Percentiles rank a stretch among this genome's conserved stretches.
These are phyloP conservation scores for Frankliniella fusca DNA, from an alignment of 2,888 invertebrate species.

Conservation along the genomic window DNA sequence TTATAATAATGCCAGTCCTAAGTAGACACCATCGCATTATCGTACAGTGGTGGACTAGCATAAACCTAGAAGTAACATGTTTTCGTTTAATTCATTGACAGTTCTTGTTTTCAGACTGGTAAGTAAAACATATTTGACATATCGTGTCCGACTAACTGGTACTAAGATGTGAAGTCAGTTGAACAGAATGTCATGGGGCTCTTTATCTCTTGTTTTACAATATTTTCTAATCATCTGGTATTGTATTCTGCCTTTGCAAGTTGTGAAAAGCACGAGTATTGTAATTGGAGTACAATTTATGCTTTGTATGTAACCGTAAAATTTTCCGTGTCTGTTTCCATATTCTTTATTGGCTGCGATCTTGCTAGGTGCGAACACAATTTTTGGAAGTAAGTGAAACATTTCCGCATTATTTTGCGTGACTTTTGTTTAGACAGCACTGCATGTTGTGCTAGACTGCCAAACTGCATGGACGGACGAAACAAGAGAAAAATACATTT, in stretches of 20 bases:
- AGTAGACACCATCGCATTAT: too few relatives aligned
- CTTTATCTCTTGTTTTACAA: conserved; percentile 32
- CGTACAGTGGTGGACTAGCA: too few relatives aligned
- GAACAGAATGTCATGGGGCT: not conserved
- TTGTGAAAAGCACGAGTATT: conserved; percentile 29
- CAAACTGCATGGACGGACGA: not conserved
- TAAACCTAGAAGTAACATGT: too few relatives aligned
- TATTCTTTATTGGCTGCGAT: conserved; percentile 22
- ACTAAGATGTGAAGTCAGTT: not conserved
- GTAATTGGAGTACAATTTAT: conserved; percentile 27
- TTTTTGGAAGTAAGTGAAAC: conserved; percentile 23
- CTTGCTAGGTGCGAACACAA: conserved; percentile 19
- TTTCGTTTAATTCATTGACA: too few relatives aligned
- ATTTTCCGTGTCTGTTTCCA: conserved; percentile 20
- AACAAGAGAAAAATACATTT: not conserved
- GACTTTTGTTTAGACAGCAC: conserved; percentile 24
- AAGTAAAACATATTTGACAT: too few relatives aligned
- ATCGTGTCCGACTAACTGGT: too few relatives aligned
- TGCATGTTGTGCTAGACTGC: conserved; percentile 6
- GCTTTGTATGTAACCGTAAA: conserved; percentile 28
- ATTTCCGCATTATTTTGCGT: not conserved
- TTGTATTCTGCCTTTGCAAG: conserved; percentile 34
- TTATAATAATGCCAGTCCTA: too few relatives aligned
- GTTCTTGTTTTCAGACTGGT: too few relatives aligned
- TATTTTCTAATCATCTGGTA: conserved; percentile 31